A percentile compares a stretch with the other conserved stretches of the same genome.
Evolutionary conservation across 2,888 invertebrate genomes (phyloP).

Genomic region (Hirtodrosophila confusa): DNA sequence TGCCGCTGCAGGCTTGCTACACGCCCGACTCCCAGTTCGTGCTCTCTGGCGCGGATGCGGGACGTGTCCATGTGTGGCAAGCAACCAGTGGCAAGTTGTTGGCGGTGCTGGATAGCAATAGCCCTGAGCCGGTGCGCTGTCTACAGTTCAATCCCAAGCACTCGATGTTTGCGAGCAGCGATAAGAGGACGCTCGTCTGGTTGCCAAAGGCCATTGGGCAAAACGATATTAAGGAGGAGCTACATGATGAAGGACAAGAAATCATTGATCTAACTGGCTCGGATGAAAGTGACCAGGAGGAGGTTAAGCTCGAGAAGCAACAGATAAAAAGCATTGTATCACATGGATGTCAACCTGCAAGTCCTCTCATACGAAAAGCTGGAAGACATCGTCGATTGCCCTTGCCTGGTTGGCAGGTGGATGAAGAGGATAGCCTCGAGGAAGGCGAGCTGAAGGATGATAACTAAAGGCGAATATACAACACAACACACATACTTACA

Average conservation of each 20-base stretch:
- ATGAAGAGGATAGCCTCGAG: conserved; percentile 13
- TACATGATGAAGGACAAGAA: neutral
- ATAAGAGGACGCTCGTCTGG: conserved; percentile 49
- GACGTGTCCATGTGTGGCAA: conserved; percentile 56
- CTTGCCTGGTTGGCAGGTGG: neutral
- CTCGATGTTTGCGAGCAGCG: conserved; percentile 52
- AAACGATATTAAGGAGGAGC: neutral
- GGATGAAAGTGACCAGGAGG: neutral
- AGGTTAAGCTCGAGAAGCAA: neutral
- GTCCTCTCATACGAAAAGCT: no score
- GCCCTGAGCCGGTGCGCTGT: conserved; percentile 32
- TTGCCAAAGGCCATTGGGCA: conserved; percentile 21
- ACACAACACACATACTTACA: neutral
- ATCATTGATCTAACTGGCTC: conserved; percentile 28
- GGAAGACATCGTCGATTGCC: neutral
- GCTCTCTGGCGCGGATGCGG: conserved; percentile 49
- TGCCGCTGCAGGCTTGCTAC: conserved; percentile 34
- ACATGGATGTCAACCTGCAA: no score
- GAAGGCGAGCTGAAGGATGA: conserved; percentile 53
- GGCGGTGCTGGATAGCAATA: conserved; percentile 29
- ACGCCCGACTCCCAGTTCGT: conserved; percentile 58
- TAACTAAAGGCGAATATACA: conserved; percentile 1
- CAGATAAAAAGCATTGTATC: no score
- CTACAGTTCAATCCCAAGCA: conserved; percentile 52
- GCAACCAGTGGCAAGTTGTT: conserved; percentile 29